A percentile compares a stretch with the other conserved stretches of the same genome.
Evolutionary conservation across 53 echinoderm and acorn worm genomes (phyloP).

Genomic region (Henricia sp.): DNA sequence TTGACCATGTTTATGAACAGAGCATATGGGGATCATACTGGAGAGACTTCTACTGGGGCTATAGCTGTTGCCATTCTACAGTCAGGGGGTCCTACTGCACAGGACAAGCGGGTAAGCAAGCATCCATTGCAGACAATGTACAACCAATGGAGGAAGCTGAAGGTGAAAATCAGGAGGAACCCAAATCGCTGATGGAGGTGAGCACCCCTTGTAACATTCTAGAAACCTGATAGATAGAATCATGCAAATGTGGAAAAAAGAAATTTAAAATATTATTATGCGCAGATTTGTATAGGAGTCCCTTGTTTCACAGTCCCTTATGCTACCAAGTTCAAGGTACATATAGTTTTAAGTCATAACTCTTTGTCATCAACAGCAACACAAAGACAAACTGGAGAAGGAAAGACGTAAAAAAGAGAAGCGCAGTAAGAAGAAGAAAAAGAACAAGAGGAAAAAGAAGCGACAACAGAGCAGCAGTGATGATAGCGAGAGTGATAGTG

Average conservation of each 20-base stretch:
- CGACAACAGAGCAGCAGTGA: slow-evolving; percentile 41
- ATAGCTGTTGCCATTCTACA: slow-evolving; percentile 84
- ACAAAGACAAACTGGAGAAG: slow-evolving; percentile 80
- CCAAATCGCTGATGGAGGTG: slow-evolving; percentile 90
- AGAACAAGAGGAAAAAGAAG: slow-evolving; percentile 80
- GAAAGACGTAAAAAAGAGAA: slow-evolving; percentile 77
- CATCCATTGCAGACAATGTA: slow-evolving; percentile 35
- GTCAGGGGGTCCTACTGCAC: slow-evolving; percentile 96
- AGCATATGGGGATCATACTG: slow-evolving; percentile 99
- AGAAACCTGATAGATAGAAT: no score
- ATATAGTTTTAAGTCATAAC: neutral
- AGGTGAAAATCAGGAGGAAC: slow-evolving; percentile 48
- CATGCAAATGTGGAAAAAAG: no score
- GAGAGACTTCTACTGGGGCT: slow-evolving; percentile 93
- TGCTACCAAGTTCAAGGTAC: no score
- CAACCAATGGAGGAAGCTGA: slow-evolving; percentile 31
- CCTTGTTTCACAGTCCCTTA: no score
- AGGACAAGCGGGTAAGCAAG: slow-evolving; percentile 80
- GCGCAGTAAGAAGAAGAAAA: slow-evolving; percentile 92
- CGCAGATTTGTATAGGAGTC: no score
- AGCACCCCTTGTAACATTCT: slow-evolving; percentile 14
- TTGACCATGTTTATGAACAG: no score
- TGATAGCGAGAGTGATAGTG: slow-evolving; percentile 59
- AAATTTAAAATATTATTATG: no score
- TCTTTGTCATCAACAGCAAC: slow-evolving; percentile 72